Base-by-base conservation (phyloP, 2,113 vertebrate species). In the Scortum barcoo region DNA sequence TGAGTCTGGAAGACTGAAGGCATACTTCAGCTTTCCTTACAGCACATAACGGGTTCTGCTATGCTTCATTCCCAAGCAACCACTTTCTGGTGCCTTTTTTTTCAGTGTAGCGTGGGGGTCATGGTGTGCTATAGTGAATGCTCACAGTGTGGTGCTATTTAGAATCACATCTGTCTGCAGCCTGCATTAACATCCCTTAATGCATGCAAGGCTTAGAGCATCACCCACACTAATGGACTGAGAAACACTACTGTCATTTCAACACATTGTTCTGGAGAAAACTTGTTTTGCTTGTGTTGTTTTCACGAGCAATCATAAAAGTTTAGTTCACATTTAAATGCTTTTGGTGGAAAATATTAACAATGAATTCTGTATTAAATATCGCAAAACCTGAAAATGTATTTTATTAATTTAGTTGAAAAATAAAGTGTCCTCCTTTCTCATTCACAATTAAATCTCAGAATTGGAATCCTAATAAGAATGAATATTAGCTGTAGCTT, bases 131-230 rank as follows among this genome's bases (percentile, higher is more conserved):
- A 53, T 68, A 76, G 84, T 80, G 54, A 75, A 24, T 46, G 36
- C 68, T 83, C 76, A 66, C 78, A 89, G 72, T 76, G 80, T 93
- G 88, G 81, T 81, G 74, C 78, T 89, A 86, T 91, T 83, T 91
- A 89, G 80, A 91, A 79, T 71, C 89, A 91, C 90, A 91, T 92
- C 91, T 93, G 92, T 78, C 83, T 71, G 70, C 78, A 66, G 85
- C 42, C 75, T 80, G 72, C 83, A 90, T 91, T 91, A 87, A 81
- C 76, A 85, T 87, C 77, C 42, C 63, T 91, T 86, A 92, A 91
- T 75, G 78, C 83, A 85, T 74, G 74, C 76, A 66, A 14, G 71
- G 66, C 84, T 79, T 70, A 80, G 66, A 79, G 84, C 72, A 85
- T 85, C 82, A 84, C 84, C 87, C 88, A 88, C 63, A 77, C 72